A percentile compares a stretch with the other conserved stretches of the same genome.
phyloP scores from a whole-genome alignment of 2,888 invertebrate species.

The Morpho helenor region DNA sequence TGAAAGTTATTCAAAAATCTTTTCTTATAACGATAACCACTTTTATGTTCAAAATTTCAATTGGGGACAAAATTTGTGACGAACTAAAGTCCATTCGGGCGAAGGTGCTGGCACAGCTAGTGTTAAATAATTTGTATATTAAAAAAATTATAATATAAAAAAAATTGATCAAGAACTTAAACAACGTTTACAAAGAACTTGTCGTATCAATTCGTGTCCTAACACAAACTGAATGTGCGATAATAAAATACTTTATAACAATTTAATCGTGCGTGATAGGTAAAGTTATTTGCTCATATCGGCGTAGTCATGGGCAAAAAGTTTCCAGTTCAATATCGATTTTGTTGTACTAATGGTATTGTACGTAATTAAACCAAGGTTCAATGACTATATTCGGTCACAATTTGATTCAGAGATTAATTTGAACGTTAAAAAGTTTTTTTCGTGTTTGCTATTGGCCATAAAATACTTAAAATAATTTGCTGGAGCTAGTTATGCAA shows the following conservation, averaged over 20 bases:
- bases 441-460: not conserved
- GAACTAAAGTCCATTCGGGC: too few species aligned
- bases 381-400: slow-evolving; percentile 3
- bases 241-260: slow-evolving; percentile 3
- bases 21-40: too few species aligned
- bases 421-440: slow-evolving; percentile 21
- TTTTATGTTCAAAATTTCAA: too few species aligned
- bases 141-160: too few species aligned
- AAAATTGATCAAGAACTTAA: too few species aligned
- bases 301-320: slow-evolving; percentile 11
- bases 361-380: slow-evolving; percentile 9
- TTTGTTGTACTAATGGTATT: slow-evolving; percentile 12
- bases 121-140: too few species aligned
- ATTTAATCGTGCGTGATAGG: slow-evolving; percentile 6
- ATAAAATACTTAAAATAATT: not conserved
- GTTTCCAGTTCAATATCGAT: slow-evolving; percentile 22
- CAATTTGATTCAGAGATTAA: slow-evolving; percentile 14
- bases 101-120: too few species aligned
- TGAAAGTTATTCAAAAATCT: too few species aligned
- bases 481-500: too few species aligned
- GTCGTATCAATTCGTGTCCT: too few species aligned
- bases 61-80: too few species aligned
- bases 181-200: not conserved
- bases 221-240: not conserved
- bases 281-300: slow-evolving; percentile 10